Evolutionary conservation across 2,797 vertebrate species (phyloP), one percentile per base, ranked within the genome.

Genomic region (Premnoplex brunnescens): DNA sequence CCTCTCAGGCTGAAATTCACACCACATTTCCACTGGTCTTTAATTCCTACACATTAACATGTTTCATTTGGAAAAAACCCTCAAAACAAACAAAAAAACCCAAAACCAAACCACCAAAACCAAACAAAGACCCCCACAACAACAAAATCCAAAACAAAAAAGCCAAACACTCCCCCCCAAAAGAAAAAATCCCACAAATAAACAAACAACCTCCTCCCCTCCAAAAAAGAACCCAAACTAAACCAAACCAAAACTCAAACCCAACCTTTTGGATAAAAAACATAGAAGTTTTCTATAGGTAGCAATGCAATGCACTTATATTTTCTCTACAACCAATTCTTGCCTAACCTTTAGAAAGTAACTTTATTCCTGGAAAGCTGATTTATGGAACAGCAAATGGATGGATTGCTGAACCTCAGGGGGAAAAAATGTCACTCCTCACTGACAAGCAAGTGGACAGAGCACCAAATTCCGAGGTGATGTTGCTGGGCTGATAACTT

Each of bases 231-330:
- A 17, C 15, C 34, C 5, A 8, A 49, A 49, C 26, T 26, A 49
- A 49, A 44, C 21, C 10, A 74, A 26, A 37, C 15, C 48, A 49
- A 51, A 51, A 51, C 19, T 23, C 12, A 5, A 41, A n/a, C 23
- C 46, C 10, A 64, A 12, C 6, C 19, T 11, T 32, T 32, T 27
- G 46, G n/a, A 52, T 43, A n/a, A 39, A 63, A 75, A 34, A 8
- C 36, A 5, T 12, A 4, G 21, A 13, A 7, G 4, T 10, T 69
- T 90, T 64, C 23, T 12, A 2, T 1, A 12, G 43, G 4, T 0
- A 30, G 37, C 16, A 17, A 10, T 5, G 19, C 19, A 1, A 27
- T 5, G 13, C 8, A 2, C 3, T 0, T 8, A 20, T 16, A 3
- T 74, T 37, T 51, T 30, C 56, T 23, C 15, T 36, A 1, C 11